Evolutionary conservation across 2,797 vertebrate genomes (phyloP).

Genomic region (Melanotaenia parkinsoni): DNA sequence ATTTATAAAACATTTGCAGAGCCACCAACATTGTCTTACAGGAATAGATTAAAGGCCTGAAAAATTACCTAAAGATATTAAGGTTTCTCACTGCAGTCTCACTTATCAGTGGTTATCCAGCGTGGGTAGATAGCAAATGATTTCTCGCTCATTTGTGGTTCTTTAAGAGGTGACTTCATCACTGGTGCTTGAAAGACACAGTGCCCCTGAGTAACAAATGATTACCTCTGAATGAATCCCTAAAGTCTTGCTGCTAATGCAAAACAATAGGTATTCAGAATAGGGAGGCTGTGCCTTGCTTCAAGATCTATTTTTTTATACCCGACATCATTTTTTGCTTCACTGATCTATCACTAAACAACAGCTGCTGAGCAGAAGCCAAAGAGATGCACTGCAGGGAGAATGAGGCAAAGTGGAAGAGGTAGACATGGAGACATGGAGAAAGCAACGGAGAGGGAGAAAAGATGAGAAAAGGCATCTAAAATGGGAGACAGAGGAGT

Average conservation of each 20-base stretch:
- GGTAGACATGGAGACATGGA: constrained; percentile 39
- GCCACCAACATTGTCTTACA: constrained; percentile 12
- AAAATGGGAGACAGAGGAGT: constrained; percentile 72
- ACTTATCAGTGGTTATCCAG: constrained; percentile 76
- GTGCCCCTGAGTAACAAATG: constrained; percentile 86
- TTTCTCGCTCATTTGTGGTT: constrained; percentile 84
- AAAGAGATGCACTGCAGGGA: constrained; percentile 68
- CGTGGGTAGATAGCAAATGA: constrained; percentile 74
- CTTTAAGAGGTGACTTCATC: constrained; percentile 89
- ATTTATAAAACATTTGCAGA: constrained; percentile 23
- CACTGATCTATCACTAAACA: constrained; percentile 94
- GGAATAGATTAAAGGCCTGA: constrained; percentile 44
- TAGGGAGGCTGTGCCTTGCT: constrained; percentile 72
- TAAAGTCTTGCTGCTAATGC: constrained; percentile 78
- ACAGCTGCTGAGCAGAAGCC: constrained; percentile 87
- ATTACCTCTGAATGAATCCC: constrained; percentile 90
- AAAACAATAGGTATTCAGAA: constrained; percentile 86
- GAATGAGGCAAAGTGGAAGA: constrained; percentile 61
- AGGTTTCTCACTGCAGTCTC: constrained; percentile 44
- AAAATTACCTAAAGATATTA: constrained; percentile 52
- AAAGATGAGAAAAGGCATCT: constrained; percentile 57
- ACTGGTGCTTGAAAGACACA: constrained; percentile 84
- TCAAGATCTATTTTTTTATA: constrained; percentile 88
- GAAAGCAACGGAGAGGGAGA: constrained; percentile 50
- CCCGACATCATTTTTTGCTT: constrained; percentile 91